A percentile compares a stretch with the other conserved stretches of the same genome.
phyloP scores from a whole-genome alignment of 1,140 invertebrate genomes.

The Campoletis sonorensis region DNA sequence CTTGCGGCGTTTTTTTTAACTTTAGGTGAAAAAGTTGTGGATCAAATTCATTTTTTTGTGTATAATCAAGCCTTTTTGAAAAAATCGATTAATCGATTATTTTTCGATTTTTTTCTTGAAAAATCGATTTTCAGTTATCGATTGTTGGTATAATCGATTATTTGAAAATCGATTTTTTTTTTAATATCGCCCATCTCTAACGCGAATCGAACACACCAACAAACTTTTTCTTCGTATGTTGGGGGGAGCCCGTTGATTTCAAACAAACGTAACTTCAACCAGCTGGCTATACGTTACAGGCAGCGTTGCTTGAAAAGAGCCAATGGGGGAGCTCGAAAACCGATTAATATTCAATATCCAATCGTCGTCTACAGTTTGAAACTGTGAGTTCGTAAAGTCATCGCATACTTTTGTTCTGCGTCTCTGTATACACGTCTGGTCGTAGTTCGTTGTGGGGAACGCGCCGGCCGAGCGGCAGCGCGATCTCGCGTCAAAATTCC shows the following conservation, averaged over 20 bases:
- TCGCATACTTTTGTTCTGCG: neutral
- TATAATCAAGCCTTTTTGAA: too few relatives aligned
- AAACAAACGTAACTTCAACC: constrained; percentile 63
- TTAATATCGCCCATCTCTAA: too few relatives aligned
- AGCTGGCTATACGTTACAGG: constrained; percentile 68
- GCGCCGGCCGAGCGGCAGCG: neutral
- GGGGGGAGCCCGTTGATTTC: constrained; percentile 62
- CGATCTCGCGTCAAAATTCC: neutral
- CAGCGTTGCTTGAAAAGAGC: constrained; percentile 55
- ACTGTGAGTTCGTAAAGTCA: constrained; percentile 38
- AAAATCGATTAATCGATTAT: too few relatives aligned
- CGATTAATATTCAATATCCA: constrained; percentile 16
- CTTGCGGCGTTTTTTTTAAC: too few relatives aligned
- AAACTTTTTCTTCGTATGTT: constrained; percentile 49
- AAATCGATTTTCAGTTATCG: too few relatives aligned
- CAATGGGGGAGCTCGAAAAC: neutral
- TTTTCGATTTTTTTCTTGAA: too few relatives aligned
- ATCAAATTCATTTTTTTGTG: too few relatives aligned
- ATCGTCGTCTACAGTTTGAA: constrained; percentile 44
- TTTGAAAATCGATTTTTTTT: too few relatives aligned
- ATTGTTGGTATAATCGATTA: too few relatives aligned
- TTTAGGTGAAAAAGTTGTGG: too few relatives aligned
- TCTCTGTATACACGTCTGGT: neutral
- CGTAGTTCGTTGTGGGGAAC: neutral
- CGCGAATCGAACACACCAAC: constrained; percentile 51